Evolutionary conservation across 2,888 invertebrate species (phyloP).

Genomic region (Ctenicera cuprea): DNA sequence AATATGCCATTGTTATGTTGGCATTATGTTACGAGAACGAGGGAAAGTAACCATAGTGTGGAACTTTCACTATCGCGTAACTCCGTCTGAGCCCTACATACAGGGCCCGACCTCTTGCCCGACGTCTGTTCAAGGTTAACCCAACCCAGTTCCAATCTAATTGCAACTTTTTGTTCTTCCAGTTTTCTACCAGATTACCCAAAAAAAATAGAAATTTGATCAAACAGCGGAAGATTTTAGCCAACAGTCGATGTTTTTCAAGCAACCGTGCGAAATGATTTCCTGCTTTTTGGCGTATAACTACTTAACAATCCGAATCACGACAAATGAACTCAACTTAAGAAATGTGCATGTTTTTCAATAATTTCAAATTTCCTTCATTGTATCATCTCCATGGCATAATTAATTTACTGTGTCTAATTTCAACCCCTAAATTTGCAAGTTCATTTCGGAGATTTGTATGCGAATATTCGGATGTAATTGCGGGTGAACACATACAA

Average conservation of each 20-base stretch:
- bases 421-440: too few species aligned
- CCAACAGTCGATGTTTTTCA: too few species aligned
- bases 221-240: neutral
- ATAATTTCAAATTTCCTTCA: too few species aligned
- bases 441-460: neutral
- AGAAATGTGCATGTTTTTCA: too few species aligned
- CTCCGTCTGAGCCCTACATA: conserved; percentile 57
- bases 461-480: conserved; percentile 1
- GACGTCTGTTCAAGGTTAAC: conserved; percentile 52
- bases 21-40: conserved; percentile 70
- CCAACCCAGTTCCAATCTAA: conserved; percentile 28
- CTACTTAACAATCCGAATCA: too few species aligned
- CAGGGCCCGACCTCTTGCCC: conserved; percentile 48
- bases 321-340: too few species aligned
- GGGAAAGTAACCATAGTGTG: conserved; percentile 72
- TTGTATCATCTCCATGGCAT: too few species aligned
- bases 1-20: conserved; percentile 69
- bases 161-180: conserved; percentile 6
- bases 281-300: too few species aligned
- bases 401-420: too few species aligned
- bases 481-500: conserved; percentile 52
- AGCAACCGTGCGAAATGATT: too few species aligned
- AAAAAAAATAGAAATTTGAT: conserved; percentile 46
- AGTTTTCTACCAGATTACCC: conserved; percentile 7
- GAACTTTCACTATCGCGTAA: conserved; percentile 73